Evolutionary conservation across 64 coral and sea anemone genomes (phyloP).

Genomic region (Montipora foliosa): DNA sequence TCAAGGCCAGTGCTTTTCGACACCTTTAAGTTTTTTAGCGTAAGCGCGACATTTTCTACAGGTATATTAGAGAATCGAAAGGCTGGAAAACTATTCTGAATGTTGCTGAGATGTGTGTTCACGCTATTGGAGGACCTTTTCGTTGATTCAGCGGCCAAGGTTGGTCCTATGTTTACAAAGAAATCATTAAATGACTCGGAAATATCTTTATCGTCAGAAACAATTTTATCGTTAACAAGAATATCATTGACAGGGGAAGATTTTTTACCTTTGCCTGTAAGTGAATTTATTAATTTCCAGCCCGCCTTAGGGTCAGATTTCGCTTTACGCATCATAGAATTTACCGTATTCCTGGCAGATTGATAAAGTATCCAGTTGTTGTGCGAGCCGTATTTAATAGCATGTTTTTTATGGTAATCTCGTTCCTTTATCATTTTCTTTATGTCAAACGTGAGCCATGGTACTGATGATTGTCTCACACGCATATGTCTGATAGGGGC

Average conservation of each 20-base stretch:
- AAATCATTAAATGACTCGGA: too few species aligned
- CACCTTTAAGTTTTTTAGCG: too few species aligned
- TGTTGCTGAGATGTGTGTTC: neutral
- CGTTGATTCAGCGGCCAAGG: neutral
- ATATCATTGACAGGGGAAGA: too few species aligned
- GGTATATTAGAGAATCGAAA: neutral
- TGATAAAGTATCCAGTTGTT: slow-evolving; percentile 36
- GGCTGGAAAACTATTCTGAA: neutral
- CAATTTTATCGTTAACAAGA: too few species aligned
- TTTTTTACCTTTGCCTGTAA: too few species aligned
- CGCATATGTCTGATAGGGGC: slow-evolving; percentile 45
- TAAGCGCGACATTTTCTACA: too few species aligned
- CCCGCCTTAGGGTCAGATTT: too few species aligned
- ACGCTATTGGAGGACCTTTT: neutral
- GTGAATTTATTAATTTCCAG: too few species aligned
- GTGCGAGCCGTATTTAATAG: slow-evolving; percentile 40
- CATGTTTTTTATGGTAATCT: slow-evolving; percentile 62
- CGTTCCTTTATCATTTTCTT: slow-evolving; percentile 22
- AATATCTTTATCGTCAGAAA: too few species aligned
- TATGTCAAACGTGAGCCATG: slow-evolving; percentile 42
- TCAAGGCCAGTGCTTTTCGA: too few species aligned
- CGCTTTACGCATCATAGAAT: too few species aligned
- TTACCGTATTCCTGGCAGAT: too few species aligned
- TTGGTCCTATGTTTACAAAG: neutral
- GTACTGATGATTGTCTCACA: slow-evolving; percentile 17